Evolutionary conservation across 1,140 invertebrate species (phyloP), one percentile per base, ranked within the genome.

Genomic region (Brachionus sp.): DNA sequence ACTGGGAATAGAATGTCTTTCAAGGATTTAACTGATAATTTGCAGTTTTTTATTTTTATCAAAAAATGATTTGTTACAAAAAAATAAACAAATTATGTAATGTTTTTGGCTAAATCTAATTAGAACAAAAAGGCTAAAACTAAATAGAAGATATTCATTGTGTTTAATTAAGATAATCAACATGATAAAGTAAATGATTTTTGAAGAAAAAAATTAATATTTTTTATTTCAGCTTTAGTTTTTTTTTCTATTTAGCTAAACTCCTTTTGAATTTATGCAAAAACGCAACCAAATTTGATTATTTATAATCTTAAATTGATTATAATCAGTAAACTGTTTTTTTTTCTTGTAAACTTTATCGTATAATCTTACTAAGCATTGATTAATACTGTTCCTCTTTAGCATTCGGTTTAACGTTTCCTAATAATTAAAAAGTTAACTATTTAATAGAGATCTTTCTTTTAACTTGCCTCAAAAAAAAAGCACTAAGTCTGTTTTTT

Each of bases 51-150:
- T 35, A 66, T 66, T 66, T 66, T 66, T 66, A 66, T 33, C 33
- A 57, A 19, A 57, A 57, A 57, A 57, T 57, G 9, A 57, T 57
- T 57, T 57, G 50, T 19, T 57, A 57, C 64, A 66, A 7, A 66
- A 37, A 66, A 33, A 66, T 66, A 37, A 70, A 70, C 29, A 37
- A 70, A 70, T 70, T 70, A 70, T 70, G 66, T 70, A 70, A 70
- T 70, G 33, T 70, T 66, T 10, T 33, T 33, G 13, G 25, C 37
- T 70, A 70, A 70, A 35, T 70, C 37, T 70, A 19, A 70, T 70
- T 70, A 39, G 37, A 70, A 70, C 33, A 37, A 70, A 70, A 39
- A 70, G 66, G 16, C 50, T 57, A 5, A 37, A 16, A 16, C 16
- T 33, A 66, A 66, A 66, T 33, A 66, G 33, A 66, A 66, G 64